A percentile compares a stretch with the other conserved stretches of the same genome.
Evolutionary conservation across 2,797 vertebrate genomes (phyloP).

Genomic region (Eulemur coronatus): DNA sequence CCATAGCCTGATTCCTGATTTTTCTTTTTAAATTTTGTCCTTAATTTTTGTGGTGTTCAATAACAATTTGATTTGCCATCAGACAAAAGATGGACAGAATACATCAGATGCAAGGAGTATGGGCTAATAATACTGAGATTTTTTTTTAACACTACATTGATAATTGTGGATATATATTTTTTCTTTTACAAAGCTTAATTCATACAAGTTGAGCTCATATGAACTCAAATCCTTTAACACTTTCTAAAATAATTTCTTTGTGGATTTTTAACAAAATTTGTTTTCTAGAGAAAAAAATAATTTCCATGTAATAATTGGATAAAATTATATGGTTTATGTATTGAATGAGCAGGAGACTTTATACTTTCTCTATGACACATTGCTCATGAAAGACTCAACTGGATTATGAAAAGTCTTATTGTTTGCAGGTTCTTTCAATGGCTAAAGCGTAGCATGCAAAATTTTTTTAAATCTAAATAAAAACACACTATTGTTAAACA

Average conservation of each 20-base stretch:
- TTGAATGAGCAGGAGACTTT: conserved; percentile 43
- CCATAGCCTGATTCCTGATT: neutral
- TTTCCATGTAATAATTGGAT: neutral
- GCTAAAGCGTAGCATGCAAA: conserved; percentile 52
- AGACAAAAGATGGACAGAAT: neutral
- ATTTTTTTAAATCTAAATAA: conserved; percentile 15
- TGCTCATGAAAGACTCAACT: conserved; percentile 67
- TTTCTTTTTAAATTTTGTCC: conserved; percentile 45
- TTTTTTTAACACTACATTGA: neutral
- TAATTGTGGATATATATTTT: neutral
- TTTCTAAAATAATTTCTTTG: conserved; percentile 10
- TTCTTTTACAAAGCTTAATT: conserved; percentile 4
- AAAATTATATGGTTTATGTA: neutral
- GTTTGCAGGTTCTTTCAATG: conserved; percentile 69
- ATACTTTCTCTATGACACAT: neutral
- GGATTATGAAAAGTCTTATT: conserved; percentile 65
- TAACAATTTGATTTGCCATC: conserved; percentile 54
- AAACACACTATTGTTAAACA: conserved; percentile 65
- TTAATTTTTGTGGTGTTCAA: conserved; percentile 11
- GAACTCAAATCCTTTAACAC: neutral
- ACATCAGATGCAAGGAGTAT: neutral
- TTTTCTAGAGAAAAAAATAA: conserved; percentile 9
- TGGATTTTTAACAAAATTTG: neutral
- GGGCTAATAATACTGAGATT: neutral
- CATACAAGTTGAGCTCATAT: neutral